Base-by-base conservation (phyloP, 1,140 invertebrate species). In the Rhyacophila brunnea region DNA sequence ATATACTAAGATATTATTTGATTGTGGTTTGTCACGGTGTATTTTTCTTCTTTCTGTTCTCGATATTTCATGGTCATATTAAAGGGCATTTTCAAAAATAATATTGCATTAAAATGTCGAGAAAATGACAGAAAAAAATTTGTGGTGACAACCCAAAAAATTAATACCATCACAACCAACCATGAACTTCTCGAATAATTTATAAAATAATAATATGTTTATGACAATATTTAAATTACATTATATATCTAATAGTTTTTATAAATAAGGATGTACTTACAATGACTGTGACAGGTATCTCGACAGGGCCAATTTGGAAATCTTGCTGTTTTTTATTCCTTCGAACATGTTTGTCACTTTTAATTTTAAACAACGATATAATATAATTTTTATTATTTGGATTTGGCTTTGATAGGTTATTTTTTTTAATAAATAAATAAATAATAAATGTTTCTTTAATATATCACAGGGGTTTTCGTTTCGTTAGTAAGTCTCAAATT, bases 281-380 rank as follows among this genome's bases (percentile, higher is more conserved):
- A 87, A 79, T 75, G 85, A 87, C 69, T 87, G 85, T 13, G 85
- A 87, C 38, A 87, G 80, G 73, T 87, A 87, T 68, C 83, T 82
- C 64, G 85, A 87, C 32, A 87, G 75, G 47, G 85, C 85, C 66
- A 88, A 75, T 72, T 87, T 86, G 58, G 84, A 81, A 65, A 87
- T 86, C 66, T 85, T 83, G 77, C 85, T 85, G 70, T 86, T 86
- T 70, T 86, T 87, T 65, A 88, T 81, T 54, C 85, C 85, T 70
- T 87, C 85, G 68, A 87, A 82, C 79, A 87, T 85, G 64, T 75
- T 84, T 74, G 81, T 78, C 60, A 82, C 78, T 61, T 80, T 79
- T 71, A 28, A 28, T 58, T 57, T 58, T 47, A 38, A 23, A 14
- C 28, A 36, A 55, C 46, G 46, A 40, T 15, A 13, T 40, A 13